Evolutionary conservation across 92 coral and sea anemone genomes (phyloP), one percentile per base, ranked within the genome.

Genomic region (Diadumene lineata): DNA sequence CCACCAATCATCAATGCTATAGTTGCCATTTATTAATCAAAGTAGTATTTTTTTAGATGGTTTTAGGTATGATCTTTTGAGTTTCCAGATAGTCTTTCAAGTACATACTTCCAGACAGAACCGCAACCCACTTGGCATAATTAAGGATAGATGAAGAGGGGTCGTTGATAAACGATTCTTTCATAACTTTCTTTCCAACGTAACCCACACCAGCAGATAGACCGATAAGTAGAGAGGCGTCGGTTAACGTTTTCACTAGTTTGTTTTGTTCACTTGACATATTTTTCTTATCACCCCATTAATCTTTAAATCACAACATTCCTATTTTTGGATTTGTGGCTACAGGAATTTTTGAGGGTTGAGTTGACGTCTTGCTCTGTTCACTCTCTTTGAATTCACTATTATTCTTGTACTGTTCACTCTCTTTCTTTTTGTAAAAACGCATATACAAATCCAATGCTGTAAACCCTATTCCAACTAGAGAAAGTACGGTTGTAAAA

Each of bases 381-480:
- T n/a, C n/a, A n/a, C n/a, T n/a, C n/a, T 53, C 58, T 16, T 53
- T 53, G 58, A 53, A n/a, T n/a, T n/a, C n/a, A n/a, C n/a, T n/a
- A 53, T 53, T 6, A 38, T 38, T 38, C 48, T 6, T 6, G 48
- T 38, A 38, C 48, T 4, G 13, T 4, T 68, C 73, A 68, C 30
- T 21, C 29, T n/a, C 69, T 73, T 56, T 73, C 27, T 57, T 60
- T 56, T 73, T 73, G 68, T 60, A 56, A 51, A 32, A 84, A 32
- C 88, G 43, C 75, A 77, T 70, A 66, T 21, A 84, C 83, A 84
- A 38, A 84, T 84, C 88, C 24, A 78, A 34, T 56, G 80, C 84
- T 8, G 88, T 77, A 64, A 84, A 78, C 84, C 84, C 79, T 77
- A 84, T 71, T 43, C 88, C 88, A 23, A 84, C 83, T 7, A 84